phyloP scores from a whole-genome alignment of 2,113 vertebrate genomes.

The Bos taurus region DNA sequence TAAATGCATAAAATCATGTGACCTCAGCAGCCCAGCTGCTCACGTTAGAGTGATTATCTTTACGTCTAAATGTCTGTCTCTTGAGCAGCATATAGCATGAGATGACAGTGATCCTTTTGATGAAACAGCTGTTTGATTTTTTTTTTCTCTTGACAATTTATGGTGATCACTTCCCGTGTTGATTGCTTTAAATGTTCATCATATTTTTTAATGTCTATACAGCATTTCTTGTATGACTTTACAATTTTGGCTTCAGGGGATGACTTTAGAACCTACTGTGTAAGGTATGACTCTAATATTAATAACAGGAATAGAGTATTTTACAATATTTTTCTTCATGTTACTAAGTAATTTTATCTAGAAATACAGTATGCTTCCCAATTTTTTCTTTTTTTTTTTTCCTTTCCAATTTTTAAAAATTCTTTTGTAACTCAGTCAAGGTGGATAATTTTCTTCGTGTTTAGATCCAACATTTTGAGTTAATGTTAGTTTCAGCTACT shows the following conservation, averaged over 20 bases:
- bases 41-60: neutral
- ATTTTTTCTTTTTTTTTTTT: neutral
- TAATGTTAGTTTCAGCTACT: neutral
- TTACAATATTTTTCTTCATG: neutral
- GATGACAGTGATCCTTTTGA: neutral
- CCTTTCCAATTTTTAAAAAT: neutral
- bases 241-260: neutral
- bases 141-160: neutral
- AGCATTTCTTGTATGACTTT: neutral
- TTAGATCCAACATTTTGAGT: neutral
- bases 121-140: neutral
- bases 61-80: neutral
- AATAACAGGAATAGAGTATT: neutral
- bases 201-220: neutral
- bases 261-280: neutral
- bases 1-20: neutral
- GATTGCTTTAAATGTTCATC: neutral
- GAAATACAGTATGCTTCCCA: neutral
- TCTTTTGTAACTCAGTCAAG: neutral
- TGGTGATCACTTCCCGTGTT: neutral
- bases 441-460: neutral
- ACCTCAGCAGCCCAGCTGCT: neutral
- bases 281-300: neutral
- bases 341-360: neutral
- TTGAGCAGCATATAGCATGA: neutral